A percentile compares a stretch with the other conserved stretches of the same genome.
These are phyloP conservation scores for Bos javanicus DNA, from an alignment of 2,113 vertebrate species.

Conservation along the genomic window DNA sequence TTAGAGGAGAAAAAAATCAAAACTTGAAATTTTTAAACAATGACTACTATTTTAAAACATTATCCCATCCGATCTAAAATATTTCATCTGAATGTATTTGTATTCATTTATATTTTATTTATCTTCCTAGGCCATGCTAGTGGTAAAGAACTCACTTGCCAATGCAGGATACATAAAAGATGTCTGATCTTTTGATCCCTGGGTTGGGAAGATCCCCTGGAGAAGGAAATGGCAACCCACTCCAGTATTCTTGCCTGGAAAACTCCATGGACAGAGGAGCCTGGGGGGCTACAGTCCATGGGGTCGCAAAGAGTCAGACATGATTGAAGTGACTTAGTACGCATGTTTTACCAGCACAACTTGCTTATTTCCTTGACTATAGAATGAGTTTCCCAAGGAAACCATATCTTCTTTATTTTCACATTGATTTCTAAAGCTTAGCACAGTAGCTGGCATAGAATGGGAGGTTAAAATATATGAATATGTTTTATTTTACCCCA, in stretches of 20 bases:
- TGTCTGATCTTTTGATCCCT: not conserved
- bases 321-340: not conserved
- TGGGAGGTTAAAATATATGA: not conserved
- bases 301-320: not conserved
- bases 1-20: not conserved
- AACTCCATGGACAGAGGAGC: not conserved
- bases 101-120: slow-evolving; percentile 1
- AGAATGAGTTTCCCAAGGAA: not conserved
- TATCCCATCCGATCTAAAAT: not conserved
- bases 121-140: not conserved
- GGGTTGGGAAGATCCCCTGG: not conserved
- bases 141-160: not conserved
- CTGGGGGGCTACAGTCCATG: not conserved
- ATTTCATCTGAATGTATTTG: not conserved
- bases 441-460: not conserved
- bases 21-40: not conserved
- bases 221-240: not conserved
- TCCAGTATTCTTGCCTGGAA: not conserved
- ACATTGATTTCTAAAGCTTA: slow-evolving; percentile 24
- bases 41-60: not conserved
- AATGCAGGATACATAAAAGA: not conserved
- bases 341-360: not conserved
- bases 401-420: not conserved
- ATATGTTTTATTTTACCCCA: not conserved
- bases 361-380: not conserved